These are phyloP conservation scores for Laspeyria flexula DNA, from an alignment of 2,888 invertebrate genomes.

Conservation along the genomic window DNA sequence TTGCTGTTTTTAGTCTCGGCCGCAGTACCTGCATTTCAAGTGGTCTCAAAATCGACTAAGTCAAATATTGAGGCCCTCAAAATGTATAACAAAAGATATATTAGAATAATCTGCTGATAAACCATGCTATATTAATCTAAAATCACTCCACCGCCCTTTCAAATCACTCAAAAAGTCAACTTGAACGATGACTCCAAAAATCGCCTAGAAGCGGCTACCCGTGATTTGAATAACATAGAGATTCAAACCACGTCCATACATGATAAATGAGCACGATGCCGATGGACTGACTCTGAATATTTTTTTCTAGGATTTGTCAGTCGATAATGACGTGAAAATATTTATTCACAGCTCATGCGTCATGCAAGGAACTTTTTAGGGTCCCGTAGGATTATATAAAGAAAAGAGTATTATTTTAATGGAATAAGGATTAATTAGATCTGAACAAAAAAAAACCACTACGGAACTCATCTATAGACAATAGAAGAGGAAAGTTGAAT, in stretches of 20 bases:
- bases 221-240: conserved; percentile 41
- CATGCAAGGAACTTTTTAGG: conserved; percentile 16
- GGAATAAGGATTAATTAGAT: neutral
- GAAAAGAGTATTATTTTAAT: neutral
- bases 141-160: neutral
- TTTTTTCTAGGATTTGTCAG: conserved; percentile 34
- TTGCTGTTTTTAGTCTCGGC: too few species aligned
- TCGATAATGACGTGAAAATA: conserved; percentile 37
- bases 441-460: too few species aligned
- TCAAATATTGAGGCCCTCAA: too few species aligned
- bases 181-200: neutral
- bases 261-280: conserved; percentile 50
- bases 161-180: neutral
- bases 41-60: too few species aligned
- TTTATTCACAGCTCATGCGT: conserved; percentile 16
- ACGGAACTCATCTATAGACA: too few species aligned
- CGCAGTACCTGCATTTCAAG: too few species aligned
- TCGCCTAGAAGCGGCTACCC: neutral
- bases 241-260: conserved; percentile 48
- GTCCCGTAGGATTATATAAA: neutral
- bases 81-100: too few species aligned
- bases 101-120: too few species aligned
- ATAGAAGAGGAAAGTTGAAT: too few species aligned
- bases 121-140: too few species aligned
- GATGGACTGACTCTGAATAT: conserved; percentile 36